Evolutionary conservation across 2,888 invertebrate genomes (phyloP), one percentile per base, ranked within the genome.

Genomic region (Copidosoma aretas): DNA sequence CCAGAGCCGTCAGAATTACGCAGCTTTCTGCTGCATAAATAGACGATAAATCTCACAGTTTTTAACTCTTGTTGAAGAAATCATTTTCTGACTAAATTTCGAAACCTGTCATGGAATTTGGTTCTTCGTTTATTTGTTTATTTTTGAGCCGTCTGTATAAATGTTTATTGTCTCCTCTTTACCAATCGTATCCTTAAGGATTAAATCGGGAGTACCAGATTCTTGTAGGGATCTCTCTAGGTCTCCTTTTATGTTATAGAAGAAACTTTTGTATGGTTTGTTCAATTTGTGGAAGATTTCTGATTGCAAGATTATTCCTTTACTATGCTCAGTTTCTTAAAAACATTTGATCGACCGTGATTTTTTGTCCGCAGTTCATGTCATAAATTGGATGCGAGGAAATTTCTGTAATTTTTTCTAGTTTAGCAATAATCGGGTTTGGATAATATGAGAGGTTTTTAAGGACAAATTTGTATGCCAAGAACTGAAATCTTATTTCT

Each of bases 311-410:
- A n/a, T n/a, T 19, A 60, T 2, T n/a, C 52, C 25, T 1, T 52
- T 22, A 3, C n/a, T 24, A 14, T 32, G 25, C 51, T 51, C 19
- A 8, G 12, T 41, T 4, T 52, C n/a, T 10, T 51, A n/a, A 51
- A 21, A n/a, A n/a, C n/a, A n/a, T n/a, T n/a, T n/a, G n/a, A n/a
- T n/a, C n/a, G n/a, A n/a, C n/a, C n/a, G 12, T 5, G 51, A 51
- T 61, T 61, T 72, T 8, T 51, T n/a, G n/a, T n/a, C n/a, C 12
- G 32, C 17, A 70, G 52, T 72, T 72, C 51, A 57, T 17, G 53
- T 67, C 68, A 56, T 59, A 62, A 14, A 49, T 21, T 53, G 52
- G 60, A 8, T 39, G 22, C 0, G 69, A 56, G 10, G 56, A 41
- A 21, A 67, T 1, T 10, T 64, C 43, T 21, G 8, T n/a, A 15